Percentiles rank a stretch among this genome's conserved stretches.
phyloP scores from a whole-genome alignment of 2,113 vertebrate species.

The Centropus bengalensis region DNA sequence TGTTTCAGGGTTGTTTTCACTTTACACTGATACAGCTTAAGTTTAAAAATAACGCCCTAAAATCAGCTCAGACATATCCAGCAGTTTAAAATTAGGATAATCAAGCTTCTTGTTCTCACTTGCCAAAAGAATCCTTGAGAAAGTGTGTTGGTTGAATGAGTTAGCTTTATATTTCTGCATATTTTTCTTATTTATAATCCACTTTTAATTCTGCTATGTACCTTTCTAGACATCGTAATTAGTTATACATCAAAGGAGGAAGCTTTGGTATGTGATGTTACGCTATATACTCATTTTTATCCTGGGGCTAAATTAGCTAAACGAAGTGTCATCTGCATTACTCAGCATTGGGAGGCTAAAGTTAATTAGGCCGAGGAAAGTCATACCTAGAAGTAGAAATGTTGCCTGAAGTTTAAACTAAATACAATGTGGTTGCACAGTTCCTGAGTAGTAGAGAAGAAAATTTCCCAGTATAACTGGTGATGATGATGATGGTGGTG shows the following conservation, averaged over 20 bases:
- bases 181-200: constrained; percentile 16
- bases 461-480: neutral
- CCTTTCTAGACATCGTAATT: neutral
- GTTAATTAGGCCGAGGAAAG: neutral
- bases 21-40: neutral
- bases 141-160: neutral
- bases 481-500: neutral
- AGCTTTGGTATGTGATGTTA: constrained; percentile 22
- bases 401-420: neutral
- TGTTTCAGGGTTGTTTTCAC: neutral
- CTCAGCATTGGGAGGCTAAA: neutral
- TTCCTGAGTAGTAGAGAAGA: neutral
- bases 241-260: constrained; percentile 2
- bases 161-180: constrained; percentile 30
- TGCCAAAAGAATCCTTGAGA: neutral
- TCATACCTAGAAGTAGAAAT: neutral
- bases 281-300: constrained; percentile 20
- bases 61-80: neutral
- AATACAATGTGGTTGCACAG: neutral
- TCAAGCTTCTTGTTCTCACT: neutral
- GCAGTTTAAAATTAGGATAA: neutral
- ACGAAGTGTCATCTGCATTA: constrained; percentile 19
- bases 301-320: constrained; percentile 47
- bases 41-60: neutral
- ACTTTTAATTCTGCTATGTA: constrained; percentile 10